Conservation (phyloP, 2,888 invertebrate genomes). For the Lithophane ornitopus region DNA sequence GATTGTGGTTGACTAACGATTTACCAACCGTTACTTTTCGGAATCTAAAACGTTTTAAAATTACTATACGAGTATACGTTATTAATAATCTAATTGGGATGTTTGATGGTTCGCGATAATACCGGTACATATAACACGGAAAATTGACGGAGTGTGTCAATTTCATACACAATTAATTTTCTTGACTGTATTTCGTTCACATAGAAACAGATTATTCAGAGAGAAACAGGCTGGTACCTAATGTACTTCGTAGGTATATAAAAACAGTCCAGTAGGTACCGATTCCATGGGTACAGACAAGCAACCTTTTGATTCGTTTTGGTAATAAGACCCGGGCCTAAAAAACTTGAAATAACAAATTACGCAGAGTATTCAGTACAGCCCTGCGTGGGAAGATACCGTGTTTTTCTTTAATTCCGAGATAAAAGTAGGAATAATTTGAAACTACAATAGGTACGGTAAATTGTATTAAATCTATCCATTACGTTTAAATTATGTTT, state of each 20-base stretch:
- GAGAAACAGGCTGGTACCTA: not conserved
- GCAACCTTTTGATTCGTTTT: not conserved
- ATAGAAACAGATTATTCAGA: not conserved
- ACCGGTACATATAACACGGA: not conserved
- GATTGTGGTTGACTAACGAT: not conserved
- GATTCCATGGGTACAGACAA: not conserved
- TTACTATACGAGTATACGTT: no score
- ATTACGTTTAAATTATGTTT: slow-evolving; percentile 32
- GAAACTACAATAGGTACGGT: slow-evolving; percentile 19
- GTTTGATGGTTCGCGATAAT: no score
- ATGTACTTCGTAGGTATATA: not conserved
- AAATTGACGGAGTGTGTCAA: not conserved
- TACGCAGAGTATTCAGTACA: not conserved
- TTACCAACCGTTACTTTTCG: not conserved
- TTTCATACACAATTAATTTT: not conserved
- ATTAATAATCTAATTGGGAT: no score
- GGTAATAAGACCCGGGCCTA: not conserved
- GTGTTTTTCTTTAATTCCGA: slow-evolving; percentile 40
- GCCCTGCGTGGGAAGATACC: slow-evolving; percentile 11
- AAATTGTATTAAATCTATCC: slow-evolving; percentile 37
- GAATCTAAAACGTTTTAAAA: not conserved
- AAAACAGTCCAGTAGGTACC: not conserved
- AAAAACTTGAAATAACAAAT: slow-evolving; percentile 9
- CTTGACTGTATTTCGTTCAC: not conserved
- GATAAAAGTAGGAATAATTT: slow-evolving; percentile 24